Evolutionary conservation across 2,113 vertebrate species (phyloP).

Genomic region (Cacatua alba): DNA sequence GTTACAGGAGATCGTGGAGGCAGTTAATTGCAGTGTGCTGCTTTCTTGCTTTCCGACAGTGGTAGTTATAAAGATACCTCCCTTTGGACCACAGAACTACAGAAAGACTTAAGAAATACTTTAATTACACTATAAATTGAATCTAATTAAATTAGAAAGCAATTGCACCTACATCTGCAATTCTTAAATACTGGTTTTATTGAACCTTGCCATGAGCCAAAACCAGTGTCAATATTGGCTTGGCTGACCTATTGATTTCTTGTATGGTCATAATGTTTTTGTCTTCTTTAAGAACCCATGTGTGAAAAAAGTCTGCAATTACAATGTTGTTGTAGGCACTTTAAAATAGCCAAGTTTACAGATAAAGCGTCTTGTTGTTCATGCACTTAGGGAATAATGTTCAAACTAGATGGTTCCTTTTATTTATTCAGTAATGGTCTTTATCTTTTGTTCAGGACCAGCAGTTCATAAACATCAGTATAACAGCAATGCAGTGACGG

Average conservation of each 20-base stretch:
- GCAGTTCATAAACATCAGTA: conserved; percentile 97
- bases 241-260: neutral
- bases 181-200: neutral
- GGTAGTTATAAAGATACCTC: neutral
- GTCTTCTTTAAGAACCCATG: neutral
- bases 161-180: neutral
- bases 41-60: neutral
- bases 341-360: neutral
- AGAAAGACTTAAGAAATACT: neutral
- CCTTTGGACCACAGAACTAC: neutral
- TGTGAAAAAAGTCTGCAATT: neutral
- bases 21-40: neutral
- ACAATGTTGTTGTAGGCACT: neutral
- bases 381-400: neutral
- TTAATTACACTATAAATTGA: neutral
- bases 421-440: conserved; percentile 28
- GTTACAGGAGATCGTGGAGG: neutral
- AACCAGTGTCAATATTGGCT: neutral
- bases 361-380: neutral
- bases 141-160: neutral
- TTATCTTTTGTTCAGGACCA: conserved; percentile 82
- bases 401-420: conserved; percentile 2
- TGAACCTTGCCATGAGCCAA: neutral
- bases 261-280: neutral
- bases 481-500: conserved; percentile 90